These are phyloP conservation scores for Hucho hucho DNA, from an alignment of 2,113 vertebrate genomes.

Conservation along the genomic window DNA sequence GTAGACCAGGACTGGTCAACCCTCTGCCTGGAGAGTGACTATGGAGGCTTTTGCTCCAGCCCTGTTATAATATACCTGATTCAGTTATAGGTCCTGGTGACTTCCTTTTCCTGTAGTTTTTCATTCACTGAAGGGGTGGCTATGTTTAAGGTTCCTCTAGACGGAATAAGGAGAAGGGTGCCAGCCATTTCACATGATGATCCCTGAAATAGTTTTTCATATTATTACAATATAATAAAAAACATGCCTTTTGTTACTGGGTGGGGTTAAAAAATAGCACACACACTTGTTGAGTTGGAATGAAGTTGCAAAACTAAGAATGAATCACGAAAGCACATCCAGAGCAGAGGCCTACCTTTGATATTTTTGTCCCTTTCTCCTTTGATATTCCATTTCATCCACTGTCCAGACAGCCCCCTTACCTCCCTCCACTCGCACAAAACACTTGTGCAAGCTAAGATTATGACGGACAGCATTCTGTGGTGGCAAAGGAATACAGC, in stretches of 20 bases:
- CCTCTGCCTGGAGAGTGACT: too few species aligned
- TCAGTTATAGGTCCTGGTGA: too few species aligned
- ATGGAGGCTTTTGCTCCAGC: too few species aligned
- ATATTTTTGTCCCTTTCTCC: slow-evolving; percentile 77
- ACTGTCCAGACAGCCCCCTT: slow-evolving; percentile 89
- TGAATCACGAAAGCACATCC: neutral
- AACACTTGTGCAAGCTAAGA: slow-evolving; percentile 89
- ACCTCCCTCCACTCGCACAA: slow-evolving; percentile 84
- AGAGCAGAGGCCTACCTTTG: slow-evolving; percentile 61
- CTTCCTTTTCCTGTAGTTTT: neutral
- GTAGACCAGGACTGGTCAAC: too few species aligned
- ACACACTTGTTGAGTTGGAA: neutral
- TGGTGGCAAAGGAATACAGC: neutral
- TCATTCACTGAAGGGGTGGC: neutral
- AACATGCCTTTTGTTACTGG: too few species aligned
- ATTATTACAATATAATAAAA: too few species aligned
- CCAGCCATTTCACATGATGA: slow-evolving; percentile 62
- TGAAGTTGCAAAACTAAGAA: neutral
- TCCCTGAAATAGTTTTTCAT: slow-evolving; percentile 55
- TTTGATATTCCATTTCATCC: slow-evolving; percentile 84
- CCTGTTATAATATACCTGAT: too few species aligned
- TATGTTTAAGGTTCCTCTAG: slow-evolving; percentile 39
- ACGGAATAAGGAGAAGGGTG: slow-evolving; percentile 43
- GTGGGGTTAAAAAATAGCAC: too few species aligned
- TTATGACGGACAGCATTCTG: slow-evolving; percentile 90